Percentiles rank a stretch among this genome's conserved stretches.
phyloP scores from a whole-genome alignment of 2,797 vertebrate species.

The Peromyscus melanophrys region DNA sequence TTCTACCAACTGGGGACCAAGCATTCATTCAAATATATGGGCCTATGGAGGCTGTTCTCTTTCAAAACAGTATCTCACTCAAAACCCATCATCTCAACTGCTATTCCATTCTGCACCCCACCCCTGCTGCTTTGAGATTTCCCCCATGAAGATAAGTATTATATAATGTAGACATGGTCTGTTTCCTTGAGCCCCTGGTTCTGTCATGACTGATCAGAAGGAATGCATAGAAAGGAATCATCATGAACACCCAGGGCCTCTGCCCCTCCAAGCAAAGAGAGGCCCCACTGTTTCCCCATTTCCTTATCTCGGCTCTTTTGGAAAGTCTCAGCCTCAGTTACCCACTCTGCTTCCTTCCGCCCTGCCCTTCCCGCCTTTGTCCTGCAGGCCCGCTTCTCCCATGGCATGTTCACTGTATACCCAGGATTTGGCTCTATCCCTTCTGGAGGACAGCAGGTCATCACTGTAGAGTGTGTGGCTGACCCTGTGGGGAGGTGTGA shows the following conservation, averaged over 20 bases:
- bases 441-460: constrained; percentile 89
- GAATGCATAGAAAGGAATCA: background rate
- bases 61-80: background rate
- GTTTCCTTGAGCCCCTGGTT: background rate
- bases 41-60: background rate
- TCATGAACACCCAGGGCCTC: background rate
- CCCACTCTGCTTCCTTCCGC: background rate
- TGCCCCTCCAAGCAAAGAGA: background rate
- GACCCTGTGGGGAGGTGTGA: constrained; percentile 91
- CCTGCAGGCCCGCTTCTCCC: constrained; percentile 89
- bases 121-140: background rate
- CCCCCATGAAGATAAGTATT: background rate
- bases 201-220: background rate
- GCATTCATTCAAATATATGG: background rate
- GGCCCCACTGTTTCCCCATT: background rate
- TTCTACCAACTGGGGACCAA: background rate
- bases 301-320: background rate
- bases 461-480: constrained; percentile 93
- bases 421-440: constrained; percentile 91
- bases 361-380: background rate
- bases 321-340: background rate
- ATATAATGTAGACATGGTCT: rapidly evolving
- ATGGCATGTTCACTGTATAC: constrained; percentile 93
- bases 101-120: background rate
- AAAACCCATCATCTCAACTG: background rate